phyloP scores from a whole-genome alignment of 2,888 invertebrate genomes.

The Neoitamus cyanurus region DNA sequence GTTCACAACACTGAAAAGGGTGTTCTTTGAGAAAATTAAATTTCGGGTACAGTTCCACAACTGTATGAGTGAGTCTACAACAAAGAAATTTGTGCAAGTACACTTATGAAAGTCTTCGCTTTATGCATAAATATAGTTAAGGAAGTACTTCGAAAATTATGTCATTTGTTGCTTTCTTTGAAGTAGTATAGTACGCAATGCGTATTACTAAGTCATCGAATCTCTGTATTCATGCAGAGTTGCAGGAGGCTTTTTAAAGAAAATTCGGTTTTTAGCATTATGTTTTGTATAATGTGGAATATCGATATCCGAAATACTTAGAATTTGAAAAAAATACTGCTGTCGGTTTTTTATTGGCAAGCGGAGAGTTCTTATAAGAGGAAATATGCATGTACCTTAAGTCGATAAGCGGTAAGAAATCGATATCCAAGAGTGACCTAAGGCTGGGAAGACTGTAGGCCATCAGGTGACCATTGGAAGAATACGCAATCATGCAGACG shows the following conservation, averaged over 20 bases:
- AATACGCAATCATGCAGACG: conserved; percentile 92
- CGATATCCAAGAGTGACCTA: conserved; percentile 89
- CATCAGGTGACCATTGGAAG: conserved; percentile 92
- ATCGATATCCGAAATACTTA: background rate
- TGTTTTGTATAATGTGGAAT: conserved; percentile 29
- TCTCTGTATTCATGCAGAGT: conserved; percentile 42
- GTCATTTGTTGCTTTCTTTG: conserved; percentile 39
- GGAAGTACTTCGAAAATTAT: conserved; percentile 29
- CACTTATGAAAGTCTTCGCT: conserved; percentile 42
- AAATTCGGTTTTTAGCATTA: conserved; percentile 30
- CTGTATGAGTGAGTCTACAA: conserved; percentile 49
- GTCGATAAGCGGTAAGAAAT: conserved; percentile 93
- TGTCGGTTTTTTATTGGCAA: conserved; percentile 1
- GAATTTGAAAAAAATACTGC: background rate
- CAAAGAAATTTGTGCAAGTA: conserved; percentile 50
- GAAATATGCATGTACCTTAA: conserved; percentile 76
- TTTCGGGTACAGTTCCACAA: conserved; percentile 35
- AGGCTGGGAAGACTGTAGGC: conserved; percentile 97
- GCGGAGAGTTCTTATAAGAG: background rate
- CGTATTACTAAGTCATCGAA: conserved; percentile 21
- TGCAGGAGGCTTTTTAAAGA: conserved; percentile 39
- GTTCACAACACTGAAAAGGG: conserved; percentile 37
- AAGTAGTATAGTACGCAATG: conserved; percentile 42
- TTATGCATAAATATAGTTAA: conserved; percentile 19
- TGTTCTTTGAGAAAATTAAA: conserved; percentile 17